Conservation (phyloP, 2,888 invertebrate genomes). For the Emmelina monodactyla region DNA sequence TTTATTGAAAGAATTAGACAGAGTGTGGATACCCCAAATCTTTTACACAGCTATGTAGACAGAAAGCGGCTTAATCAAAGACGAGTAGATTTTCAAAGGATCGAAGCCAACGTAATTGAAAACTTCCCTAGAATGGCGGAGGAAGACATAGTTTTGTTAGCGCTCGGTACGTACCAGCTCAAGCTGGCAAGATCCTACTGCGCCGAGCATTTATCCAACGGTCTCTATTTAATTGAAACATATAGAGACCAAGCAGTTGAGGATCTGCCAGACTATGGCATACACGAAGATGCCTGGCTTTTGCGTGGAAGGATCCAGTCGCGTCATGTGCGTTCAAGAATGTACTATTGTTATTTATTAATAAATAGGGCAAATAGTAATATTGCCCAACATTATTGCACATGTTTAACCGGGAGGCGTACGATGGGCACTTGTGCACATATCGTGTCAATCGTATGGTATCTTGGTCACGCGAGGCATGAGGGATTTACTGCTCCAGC, state of each 20-base stretch:
- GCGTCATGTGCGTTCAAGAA: slow-evolving; percentile 4
- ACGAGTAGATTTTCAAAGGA: background rate
- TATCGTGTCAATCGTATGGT: slow-evolving; percentile 1
- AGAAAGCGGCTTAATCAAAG: background rate
- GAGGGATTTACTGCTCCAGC: background rate
- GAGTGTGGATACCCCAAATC: no score
- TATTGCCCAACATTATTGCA: slow-evolving; percentile 2
- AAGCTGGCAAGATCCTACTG: slow-evolving; percentile 11
- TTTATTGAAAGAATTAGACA: no score
- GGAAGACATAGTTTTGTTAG: slow-evolving; percentile 1
- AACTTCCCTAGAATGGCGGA: slow-evolving; percentile 2
- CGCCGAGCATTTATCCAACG: slow-evolving; percentile 8
- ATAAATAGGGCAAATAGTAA: slow-evolving; percentile 3
- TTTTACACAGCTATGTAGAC: background rate
- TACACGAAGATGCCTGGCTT: slow-evolving; percentile 4
- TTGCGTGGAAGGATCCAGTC: slow-evolving; percentile 7
- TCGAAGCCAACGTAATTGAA: slow-evolving; percentile 3
- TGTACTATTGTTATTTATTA: slow-evolving; percentile 8
- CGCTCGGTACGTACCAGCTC: slow-evolving; percentile 9
- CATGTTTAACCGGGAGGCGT: slow-evolving; percentile 1
- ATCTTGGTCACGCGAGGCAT: background rate
- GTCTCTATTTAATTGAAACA: slow-evolving; percentile 9
- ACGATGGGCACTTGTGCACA: background rate
- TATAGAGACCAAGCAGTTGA: slow-evolving; percentile 3
- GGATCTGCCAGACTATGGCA: slow-evolving; percentile 2